A percentile compares a stretch with the other conserved stretches of the same genome.
These are phyloP conservation scores for Altica lythri DNA, from an alignment of 2,888 invertebrate species.

Conservation along the genomic window DNA sequence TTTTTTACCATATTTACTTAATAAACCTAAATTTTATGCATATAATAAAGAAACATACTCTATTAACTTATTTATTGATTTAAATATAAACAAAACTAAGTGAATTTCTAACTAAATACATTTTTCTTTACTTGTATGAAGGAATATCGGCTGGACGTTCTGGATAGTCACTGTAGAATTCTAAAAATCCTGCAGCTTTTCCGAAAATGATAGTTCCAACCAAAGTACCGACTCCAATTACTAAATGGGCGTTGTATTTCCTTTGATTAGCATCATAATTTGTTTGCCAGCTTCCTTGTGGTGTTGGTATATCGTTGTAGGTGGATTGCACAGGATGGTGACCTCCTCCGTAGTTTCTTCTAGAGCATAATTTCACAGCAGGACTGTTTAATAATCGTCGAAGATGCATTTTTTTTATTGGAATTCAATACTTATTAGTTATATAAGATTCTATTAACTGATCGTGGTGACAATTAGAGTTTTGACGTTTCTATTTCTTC, in stretches of 20 bases:
- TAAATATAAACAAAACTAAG: slow-evolving; percentile 18
- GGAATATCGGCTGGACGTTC: slow-evolving; percentile 50
- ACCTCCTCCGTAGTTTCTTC: slow-evolving; percentile 31
- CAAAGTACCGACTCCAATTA: slow-evolving; percentile 63
- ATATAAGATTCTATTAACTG: no score
- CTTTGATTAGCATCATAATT: slow-evolving; percentile 67
- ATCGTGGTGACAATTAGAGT: no score
- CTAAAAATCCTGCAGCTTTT: slow-evolving; percentile 65
- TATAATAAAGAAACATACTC: slow-evolving; percentile 7
- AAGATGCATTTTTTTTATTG: slow-evolving; percentile 21
- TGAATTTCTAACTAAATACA: slow-evolving; percentile 29
- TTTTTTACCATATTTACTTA: no score
- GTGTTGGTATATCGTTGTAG: slow-evolving; percentile 79
- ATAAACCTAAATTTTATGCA: slow-evolving; percentile 5
- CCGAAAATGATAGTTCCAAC: slow-evolving; percentile 59
- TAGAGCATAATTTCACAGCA: slow-evolving; percentile 23
- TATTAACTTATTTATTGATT: slow-evolving; percentile 14
- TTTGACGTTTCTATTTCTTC: no score
- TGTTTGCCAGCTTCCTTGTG: slow-evolving; percentile 78
- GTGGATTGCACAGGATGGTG: slow-evolving; percentile 51
- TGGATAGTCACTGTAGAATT: slow-evolving; percentile 68
- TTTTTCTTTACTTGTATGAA: slow-evolving; percentile 43
- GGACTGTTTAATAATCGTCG: slow-evolving; percentile 14
- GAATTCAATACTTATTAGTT: no score
- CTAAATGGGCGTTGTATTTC: slow-evolving; percentile 70